Evolutionary conservation across 2,113 vertebrate species (phyloP), one percentile per base, ranked within the genome.

Genomic region (Saguinus imperator): DNA sequence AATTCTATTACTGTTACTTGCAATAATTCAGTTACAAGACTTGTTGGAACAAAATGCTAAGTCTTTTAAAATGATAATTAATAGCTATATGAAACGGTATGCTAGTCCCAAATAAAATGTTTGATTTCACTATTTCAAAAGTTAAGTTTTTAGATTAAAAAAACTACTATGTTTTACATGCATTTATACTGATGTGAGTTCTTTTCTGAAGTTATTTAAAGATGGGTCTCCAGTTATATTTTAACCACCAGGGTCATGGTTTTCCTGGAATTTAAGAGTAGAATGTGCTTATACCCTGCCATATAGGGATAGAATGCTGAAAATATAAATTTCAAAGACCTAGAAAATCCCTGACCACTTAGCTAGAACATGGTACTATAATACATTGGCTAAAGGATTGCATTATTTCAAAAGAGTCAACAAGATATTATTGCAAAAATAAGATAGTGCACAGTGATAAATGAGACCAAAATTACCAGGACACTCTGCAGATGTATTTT

Each of bases 331-430:
- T 27, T 48, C 66, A 91, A 87, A 97, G 93, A 89, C 45, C 45
- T 68, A 80, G 72, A 87, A 85, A 77, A 18, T 61, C 58, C 76
- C 55, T 50, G 27, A 2, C 0, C 21, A 86, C 40, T 6, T 3
- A 9, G 40, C 55, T 72, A 93, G 27, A 80, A 94, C 61, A 82
- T 32, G 75, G 73, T 0, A 0, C 50, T 73, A 3, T 1, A 43
- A 17, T 3, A 18, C 27, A 52, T 1, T 98, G 98, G 96, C 97
- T 98, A 95, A 90, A 91, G 84, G 92, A 96, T 81, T 96, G 84
- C 98, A 95, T 91, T 97, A 96, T 96, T 96, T 98, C 98, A 96
- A 95, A 98, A 96, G 96, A 86, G 91, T 98, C 29, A 0, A 57
- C 88, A 81, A 77, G n/a, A 70, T 95, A 82, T 87, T 96, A 61